Evolutionary conservation across 2,888 invertebrate genomes (phyloP).

Genomic region (Spisula solida): DNA sequence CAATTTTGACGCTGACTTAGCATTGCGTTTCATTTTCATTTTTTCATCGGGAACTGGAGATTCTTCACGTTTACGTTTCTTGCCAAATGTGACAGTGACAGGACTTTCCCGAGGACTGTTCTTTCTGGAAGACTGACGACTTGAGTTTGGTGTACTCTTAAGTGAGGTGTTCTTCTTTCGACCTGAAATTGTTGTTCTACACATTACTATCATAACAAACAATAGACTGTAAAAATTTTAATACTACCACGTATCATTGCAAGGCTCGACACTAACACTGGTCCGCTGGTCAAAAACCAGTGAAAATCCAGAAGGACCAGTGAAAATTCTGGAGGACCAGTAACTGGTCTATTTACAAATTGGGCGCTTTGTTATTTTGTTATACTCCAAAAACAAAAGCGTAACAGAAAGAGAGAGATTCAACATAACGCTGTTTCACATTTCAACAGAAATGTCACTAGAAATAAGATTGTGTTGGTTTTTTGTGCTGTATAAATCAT

Average conservation of each 20-base stretch:
- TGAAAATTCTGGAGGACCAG: too few species aligned
- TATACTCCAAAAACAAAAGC: too few species aligned
- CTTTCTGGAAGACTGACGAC: slow-evolving; percentile 69
- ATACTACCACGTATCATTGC: too few species aligned
- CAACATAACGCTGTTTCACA: too few species aligned
- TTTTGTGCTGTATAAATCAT: neutral
- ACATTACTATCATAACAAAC: neutral
- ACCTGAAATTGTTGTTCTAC: neutral
- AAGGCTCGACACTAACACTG: too few species aligned
- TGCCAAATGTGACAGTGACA: slow-evolving; percentile 65
- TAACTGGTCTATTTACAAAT: too few species aligned
- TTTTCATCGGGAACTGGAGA: slow-evolving; percentile 62
- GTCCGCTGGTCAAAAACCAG: too few species aligned
- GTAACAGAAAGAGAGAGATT: too few species aligned
- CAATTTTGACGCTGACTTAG: slow-evolving; percentile 74
- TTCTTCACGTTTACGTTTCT: slow-evolving; percentile 67
- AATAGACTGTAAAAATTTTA: too few species aligned
- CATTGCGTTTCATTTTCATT: slow-evolving; percentile 69
- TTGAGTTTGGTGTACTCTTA: slow-evolving; percentile 57
- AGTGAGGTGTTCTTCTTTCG: slow-evolving; percentile 60
- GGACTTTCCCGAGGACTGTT: slow-evolving; percentile 82
- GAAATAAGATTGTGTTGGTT: too few species aligned
- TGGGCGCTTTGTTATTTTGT: too few species aligned
- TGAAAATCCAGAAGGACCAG: too few species aligned
- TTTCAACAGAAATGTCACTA: neutral